Conservation (phyloP, 2,797 vertebrate species). For the Microchirus variegatus region DNA sequence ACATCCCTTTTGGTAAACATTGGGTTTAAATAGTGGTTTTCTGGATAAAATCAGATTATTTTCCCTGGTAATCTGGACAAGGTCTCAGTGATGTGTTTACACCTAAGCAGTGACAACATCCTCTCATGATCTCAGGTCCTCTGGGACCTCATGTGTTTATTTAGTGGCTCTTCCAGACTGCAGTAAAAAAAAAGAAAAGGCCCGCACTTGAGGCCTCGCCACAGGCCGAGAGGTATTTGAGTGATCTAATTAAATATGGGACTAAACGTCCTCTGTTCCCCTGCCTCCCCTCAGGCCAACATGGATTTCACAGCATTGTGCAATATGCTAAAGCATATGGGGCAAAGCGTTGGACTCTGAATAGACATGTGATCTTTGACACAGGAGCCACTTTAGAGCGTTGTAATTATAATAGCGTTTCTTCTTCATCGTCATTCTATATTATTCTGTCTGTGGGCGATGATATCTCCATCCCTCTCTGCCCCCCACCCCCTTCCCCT, state of each 20-base stretch:
- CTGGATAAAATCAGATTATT: not conserved
- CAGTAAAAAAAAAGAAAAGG: slow-evolving; percentile 79
- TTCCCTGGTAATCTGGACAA: slow-evolving; percentile 23
- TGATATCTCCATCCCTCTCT: slow-evolving; percentile 53
- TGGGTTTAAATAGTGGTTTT: no score
- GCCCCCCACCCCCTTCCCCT: no score
- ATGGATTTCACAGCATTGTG: slow-evolving; percentile 69
- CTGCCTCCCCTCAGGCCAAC: slow-evolving; percentile 64
- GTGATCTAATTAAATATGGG: slow-evolving; percentile 94
- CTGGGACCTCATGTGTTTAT: slow-evolving; percentile 91
- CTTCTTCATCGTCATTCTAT: slow-evolving; percentile 37
- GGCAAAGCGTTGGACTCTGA: slow-evolving; percentile 44
- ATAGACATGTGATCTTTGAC: slow-evolving; percentile 72
- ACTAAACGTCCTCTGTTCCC: slow-evolving; percentile 57
- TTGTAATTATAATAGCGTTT: slow-evolving; percentile 63
- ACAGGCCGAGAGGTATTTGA: slow-evolving; percentile 84
- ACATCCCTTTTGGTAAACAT: no score
- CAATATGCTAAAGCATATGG: slow-evolving; percentile 77
- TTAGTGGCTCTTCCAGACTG: slow-evolving; percentile 91
- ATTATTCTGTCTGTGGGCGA: slow-evolving; percentile 53
- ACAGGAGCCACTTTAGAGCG: slow-evolving; percentile 60
- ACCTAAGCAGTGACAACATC: slow-evolving; percentile 87
- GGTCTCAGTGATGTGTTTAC: slow-evolving; percentile 64
- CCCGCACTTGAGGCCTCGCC: slow-evolving; percentile 78
- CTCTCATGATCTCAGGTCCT: slow-evolving; percentile 88